Conservation (phyloP, 2,797 vertebrate species). For the Typhlichthys eigenmanni region DNA sequence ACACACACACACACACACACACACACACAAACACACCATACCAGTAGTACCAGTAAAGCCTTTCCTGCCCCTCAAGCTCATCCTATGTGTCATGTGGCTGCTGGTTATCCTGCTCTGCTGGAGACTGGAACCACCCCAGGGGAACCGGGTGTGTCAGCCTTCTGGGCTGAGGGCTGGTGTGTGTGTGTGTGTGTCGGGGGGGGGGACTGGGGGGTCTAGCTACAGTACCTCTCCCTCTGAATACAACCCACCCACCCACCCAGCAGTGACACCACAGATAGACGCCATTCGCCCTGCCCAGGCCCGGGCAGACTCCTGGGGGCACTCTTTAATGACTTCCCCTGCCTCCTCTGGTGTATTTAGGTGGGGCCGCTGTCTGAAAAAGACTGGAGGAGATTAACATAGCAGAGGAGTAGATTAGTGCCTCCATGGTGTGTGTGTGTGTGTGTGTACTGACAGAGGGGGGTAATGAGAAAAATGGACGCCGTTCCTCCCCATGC, state of each 20-base stretch:
- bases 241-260: slow-evolving; percentile 6
- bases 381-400: slow-evolving; percentile 68
- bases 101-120: slow-evolving; percentile 66
- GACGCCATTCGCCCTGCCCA: slow-evolving; percentile 40
- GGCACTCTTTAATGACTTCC: slow-evolving; percentile 79
- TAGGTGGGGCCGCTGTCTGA: slow-evolving; percentile 63
- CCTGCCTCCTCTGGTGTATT: slow-evolving; percentile 51
- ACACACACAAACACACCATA: slow-evolving; percentile 24
- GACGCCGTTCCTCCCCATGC: slow-evolving; percentile 31
- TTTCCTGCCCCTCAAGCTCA: slow-evolving; percentile 45
- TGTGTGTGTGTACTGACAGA: slow-evolving; percentile 60
- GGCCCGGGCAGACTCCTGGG: slow-evolving; percentile 64
- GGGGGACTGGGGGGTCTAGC: slow-evolving; percentile 40
- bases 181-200: not conserved
- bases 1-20: slow-evolving; percentile 27
- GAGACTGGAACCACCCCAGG: slow-evolving; percentile 38
- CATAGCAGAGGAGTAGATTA: slow-evolving; percentile 77
- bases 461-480: slow-evolving; percentile 70
- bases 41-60: slow-evolving; percentile 26
- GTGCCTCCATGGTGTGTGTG: slow-evolving; percentile 56
- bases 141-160: not conserved
- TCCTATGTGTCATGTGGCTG: slow-evolving; percentile 37
- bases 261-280: slow-evolving; percentile 21
- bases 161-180: not conserved
- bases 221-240: slow-evolving; percentile 24